A percentile compares a stretch with the other conserved stretches of the same genome.
Evolutionary conservation across 2,113 vertebrate species (phyloP).

Genomic region (Trematomus loennbergii): DNA sequence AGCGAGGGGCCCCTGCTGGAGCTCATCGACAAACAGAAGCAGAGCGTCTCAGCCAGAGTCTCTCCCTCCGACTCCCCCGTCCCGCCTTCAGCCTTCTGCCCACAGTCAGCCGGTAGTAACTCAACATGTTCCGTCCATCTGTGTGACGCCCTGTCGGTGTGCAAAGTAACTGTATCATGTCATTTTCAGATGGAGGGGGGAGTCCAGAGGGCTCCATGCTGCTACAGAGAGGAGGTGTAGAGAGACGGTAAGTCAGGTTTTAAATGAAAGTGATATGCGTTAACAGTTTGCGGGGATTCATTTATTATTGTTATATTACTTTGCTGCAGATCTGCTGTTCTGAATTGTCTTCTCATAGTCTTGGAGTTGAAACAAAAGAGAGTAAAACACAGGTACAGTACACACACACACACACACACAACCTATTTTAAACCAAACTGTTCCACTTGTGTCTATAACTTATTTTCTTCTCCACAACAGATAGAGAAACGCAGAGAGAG

Average conservation of each 20-base stretch:
- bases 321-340: slow-evolving; percentile 59
- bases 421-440: not conserved
- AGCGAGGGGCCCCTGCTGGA: slow-evolving; percentile 88
- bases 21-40: slow-evolving; percentile 92
- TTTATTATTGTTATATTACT: slow-evolving; percentile 11
- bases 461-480: slow-evolving; percentile 73
- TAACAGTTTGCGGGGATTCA: not conserved
- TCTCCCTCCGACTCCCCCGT: slow-evolving; percentile 81
- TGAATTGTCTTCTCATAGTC: slow-evolving; percentile 49
- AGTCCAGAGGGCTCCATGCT: slow-evolving; percentile 76
- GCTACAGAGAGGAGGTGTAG: slow-evolving; percentile 41
- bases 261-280: not conserved
- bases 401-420: not conserved
- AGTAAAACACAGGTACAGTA: slow-evolving; percentile 55
- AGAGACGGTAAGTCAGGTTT: slow-evolving; percentile 77
- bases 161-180: not conserved
- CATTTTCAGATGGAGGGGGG: slow-evolving; percentile 72
- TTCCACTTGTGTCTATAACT: not conserved
- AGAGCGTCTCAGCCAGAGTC: slow-evolving; percentile 51
- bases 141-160: not conserved
- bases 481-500: slow-evolving; percentile 81
- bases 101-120: slow-evolving; percentile 62
- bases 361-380: slow-evolving; percentile 20
- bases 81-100: slow-evolving; percentile 67
- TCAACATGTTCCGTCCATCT: not conserved